A percentile compares a stretch with the other conserved stretches of the same genome.
Conservation (phyloP, 2,888 invertebrate genomes). For the Zaprionus bogoriensis region DNA sequence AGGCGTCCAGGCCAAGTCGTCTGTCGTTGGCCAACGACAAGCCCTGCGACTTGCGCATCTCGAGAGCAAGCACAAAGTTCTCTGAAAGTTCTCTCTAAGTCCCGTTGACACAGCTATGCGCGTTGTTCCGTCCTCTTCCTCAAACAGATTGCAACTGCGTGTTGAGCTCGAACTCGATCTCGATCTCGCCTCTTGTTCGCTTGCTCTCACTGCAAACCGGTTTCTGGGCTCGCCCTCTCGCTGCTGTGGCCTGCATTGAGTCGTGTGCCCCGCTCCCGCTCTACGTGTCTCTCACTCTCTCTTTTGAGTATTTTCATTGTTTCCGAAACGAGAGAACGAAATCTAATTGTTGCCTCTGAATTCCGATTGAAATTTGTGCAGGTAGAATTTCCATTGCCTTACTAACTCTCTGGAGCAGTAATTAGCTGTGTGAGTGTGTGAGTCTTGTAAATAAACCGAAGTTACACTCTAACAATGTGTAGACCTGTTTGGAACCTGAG, state of each 20-base stretch:
- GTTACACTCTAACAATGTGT: too few relatives aligned
- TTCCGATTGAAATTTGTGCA: neutral
- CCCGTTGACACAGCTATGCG: conserved; percentile 4
- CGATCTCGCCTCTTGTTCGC: neutral
- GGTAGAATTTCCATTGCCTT: neutral
- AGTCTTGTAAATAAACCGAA: too few relatives aligned
- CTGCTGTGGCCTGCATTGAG: conserved; percentile 22
- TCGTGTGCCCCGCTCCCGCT: neutral
- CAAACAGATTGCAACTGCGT: conserved; percentile 41
- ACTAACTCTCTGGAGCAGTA: too few relatives aligned
- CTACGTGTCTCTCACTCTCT: conserved; percentile 15
- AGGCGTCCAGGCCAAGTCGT: conserved; percentile 53
- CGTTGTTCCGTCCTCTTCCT: conserved; percentile 22
- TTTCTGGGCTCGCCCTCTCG: conserved; percentile 32
- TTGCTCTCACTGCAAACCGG: conserved; percentile 34
- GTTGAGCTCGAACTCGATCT: conserved; percentile 26
- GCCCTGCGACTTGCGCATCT: conserved; percentile 66
- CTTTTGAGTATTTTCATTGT: too few relatives aligned
- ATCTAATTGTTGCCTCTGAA: neutral
- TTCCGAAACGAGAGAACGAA: neutral
- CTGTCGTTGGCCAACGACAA: conserved; percentile 30
- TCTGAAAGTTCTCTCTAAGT: neutral
- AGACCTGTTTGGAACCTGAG: too few relatives aligned
- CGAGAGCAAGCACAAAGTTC: conserved; percentile 4
- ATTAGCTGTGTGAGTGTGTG: too few relatives aligned